Evolutionary conservation across 2,888 invertebrate genomes (phyloP), one percentile per base, ranked within the genome.

Genomic region (Drosophila bunnanda): DNA sequence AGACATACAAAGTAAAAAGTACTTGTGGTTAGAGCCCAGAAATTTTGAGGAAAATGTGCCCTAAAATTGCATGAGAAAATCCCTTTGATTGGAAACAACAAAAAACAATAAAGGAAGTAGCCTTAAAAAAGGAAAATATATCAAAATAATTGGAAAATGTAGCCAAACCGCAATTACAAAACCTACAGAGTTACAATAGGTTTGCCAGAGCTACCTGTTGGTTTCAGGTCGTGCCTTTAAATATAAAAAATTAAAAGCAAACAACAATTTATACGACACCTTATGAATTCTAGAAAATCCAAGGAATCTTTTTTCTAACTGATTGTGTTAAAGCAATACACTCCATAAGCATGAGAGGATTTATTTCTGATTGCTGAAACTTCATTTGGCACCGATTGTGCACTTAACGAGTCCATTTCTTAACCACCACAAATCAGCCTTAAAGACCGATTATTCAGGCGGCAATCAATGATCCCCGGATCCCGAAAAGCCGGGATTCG

Each of bases 11-110:
- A 59, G 52, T 50, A 54, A 22, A 15, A 34, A 34, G 3, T 39
- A 15, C 15, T 74, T 78, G 86, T 70, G 76, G 79, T 81, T 83
- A 73, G 54, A 52, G 54, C 30, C 41, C 25, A 48, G 13, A 9
- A 60, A 54, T 66, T 56, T 44, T 30, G 56, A 44, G 43, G 62
- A 75, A 71, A 78, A 56, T 67, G 65, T 70, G 60, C 50, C 52
- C 74, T 15, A 72, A 60, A 54, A 60, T 44, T 53, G 71, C 77
- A 75, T 88, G 80, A 78, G 85, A 89, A 89, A 81, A 76, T 89
- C 55, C 57, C 61, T 68, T 83, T 80, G 73, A 78, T 43, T 34
- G 7, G 12, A 32, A 22, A 41, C 10, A n/a, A 7, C 13, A 41
- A 39, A 39, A 8, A 36, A 22, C 38, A 50, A 22, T 13, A 53